phyloP scores from a whole-genome alignment of 2,113 vertebrate genomes.

The Alethe diademata region DNA sequence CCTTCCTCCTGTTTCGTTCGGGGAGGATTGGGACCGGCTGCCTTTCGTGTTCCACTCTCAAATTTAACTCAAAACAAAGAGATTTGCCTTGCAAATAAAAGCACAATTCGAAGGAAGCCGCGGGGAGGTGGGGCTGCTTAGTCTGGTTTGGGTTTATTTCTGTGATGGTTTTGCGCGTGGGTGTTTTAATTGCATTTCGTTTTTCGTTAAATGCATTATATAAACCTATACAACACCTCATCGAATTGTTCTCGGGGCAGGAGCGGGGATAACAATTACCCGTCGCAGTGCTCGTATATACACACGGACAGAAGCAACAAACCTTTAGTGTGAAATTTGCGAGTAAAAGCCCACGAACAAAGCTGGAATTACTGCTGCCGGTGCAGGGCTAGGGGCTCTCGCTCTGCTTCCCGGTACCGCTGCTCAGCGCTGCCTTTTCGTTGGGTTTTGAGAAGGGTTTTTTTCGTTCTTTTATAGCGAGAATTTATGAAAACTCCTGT shows the following conservation, averaged over 20 bases:
- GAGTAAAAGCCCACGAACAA: conserved; percentile 1
- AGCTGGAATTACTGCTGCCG: conserved; percentile 7
- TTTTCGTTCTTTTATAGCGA: neutral
- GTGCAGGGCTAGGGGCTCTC: neutral
- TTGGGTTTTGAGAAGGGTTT: neutral
- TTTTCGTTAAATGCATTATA: conserved; percentile 53
- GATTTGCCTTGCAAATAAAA: conserved; percentile 41
- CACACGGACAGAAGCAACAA: neutral
- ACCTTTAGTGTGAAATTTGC: neutral
- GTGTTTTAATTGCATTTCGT: conserved; percentile 61
- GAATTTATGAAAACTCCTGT: neutral
- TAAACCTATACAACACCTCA: conserved; percentile 44
- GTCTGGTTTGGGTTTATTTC: conserved; percentile 26
- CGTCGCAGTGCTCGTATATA: neutral
- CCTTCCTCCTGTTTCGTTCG: neutral
- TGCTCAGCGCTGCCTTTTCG: neutral
- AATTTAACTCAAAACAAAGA: conserved; percentile 41
- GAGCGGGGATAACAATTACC: neutral
- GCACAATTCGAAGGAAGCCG: conserved; percentile 4
- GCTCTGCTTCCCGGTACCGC: neutral
- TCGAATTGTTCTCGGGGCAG: conserved; percentile 19
- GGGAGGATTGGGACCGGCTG: neutral
- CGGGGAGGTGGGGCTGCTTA: neutral
- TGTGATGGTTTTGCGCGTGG: conserved; percentile 54
- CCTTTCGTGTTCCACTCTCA: neutral